Evolutionary conservation across 2,888 invertebrate genomes (phyloP), one percentile per base, ranked within the genome.

Genomic region (Perizoma affinitatum): DNA sequence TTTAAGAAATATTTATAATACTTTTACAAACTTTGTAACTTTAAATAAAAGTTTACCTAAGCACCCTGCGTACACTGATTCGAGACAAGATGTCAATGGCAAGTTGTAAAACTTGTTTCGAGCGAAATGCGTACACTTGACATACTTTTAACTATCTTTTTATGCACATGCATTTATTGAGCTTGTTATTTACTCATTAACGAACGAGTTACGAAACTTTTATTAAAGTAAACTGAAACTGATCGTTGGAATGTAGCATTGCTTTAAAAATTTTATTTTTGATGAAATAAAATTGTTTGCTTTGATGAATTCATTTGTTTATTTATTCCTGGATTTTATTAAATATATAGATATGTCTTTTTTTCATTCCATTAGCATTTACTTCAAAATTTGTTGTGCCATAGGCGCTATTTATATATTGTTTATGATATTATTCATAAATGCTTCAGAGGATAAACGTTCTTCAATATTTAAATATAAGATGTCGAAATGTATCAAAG

Each of bases 71-170:
- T 10, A 44, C 38, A 38, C 7, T 38, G 38, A 44, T 34, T 44
- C 43, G 11, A 35, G 5, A 43, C 35, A 22, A 36, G 6, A 54
- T 50, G 45, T 59, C 53, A 58, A 53, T 58, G 33, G 47, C 40
- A 42, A 22, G 38, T 8, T 52, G 36, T 10, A 10, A 42, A 54
- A 55, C 60, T 46, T 47, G 60, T 55, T 55, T 22, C 11, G n/a
- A 52, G 38, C 60, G 40, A 56, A 61, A 52, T 41, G 34, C 6
- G 44, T 56, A 56, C 36, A 61, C 60, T 61, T 61, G 55, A 61
- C 55, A 61, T 22, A 61, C 60, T 56, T 56, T 54, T 40, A n/a
- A 52, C 40, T 35, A 52, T 44, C n/a, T 52, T 43, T 22, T 22
- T 46, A 43, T 8, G 44, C 33, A 35, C 10, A 36, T 11, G 49